Evolutionary conservation across 2,797 vertebrate species (phyloP), one percentile per base, ranked within the genome.

Genomic region (Pteronotus mesoamericanus): DNA sequence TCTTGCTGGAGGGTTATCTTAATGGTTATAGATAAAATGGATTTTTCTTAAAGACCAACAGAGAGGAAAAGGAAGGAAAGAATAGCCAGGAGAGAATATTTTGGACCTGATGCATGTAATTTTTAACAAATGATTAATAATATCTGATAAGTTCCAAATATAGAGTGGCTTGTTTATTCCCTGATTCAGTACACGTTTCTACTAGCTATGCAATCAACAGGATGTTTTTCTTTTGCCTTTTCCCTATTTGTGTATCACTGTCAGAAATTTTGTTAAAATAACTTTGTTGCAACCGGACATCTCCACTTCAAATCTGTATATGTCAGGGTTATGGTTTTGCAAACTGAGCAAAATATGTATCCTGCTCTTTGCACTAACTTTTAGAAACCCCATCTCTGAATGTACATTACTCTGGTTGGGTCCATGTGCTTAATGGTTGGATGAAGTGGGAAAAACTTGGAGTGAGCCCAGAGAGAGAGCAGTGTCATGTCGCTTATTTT

Each of bases 181-280:
- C 51, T 89, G 74, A 95, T 55, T 57, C 15, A 4, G 7, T 71
- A 51, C n/a, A 57, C 9, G 14, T 66, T 93, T 86, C 66, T 48
- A 90, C 88, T 88, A 94, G n/a, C 68, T 75, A 29, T 77, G 24
- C 46, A 94, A 83, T 89, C 95, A 96, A 83, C 93, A 97, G 95
- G 89, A 94, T 96, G 93, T 96, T 97, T 98, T 93, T 55, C 66
- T 89, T 96, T 89, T 89, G 74, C 64, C 34, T 96, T 94, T 96
- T 94, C 72, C 72, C 91, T 44, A 34, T 94, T 82, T 64, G 39
- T 94, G 39, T 61, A 64, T 89, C 32, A 37, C 6, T 79, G 26
- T 95, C 48, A 87, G 87, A 92, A 96, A 87, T 83, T 84, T 79
- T 84, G 57, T 88, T 90, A 82, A 93, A 96, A 59, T 75, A 96